Percentiles rank a stretch among this genome's conserved stretches.
These are phyloP conservation scores for Crenichthys baileyi DNA, from an alignment of 2,797 vertebrate species.

Conservation along the genomic window DNA sequence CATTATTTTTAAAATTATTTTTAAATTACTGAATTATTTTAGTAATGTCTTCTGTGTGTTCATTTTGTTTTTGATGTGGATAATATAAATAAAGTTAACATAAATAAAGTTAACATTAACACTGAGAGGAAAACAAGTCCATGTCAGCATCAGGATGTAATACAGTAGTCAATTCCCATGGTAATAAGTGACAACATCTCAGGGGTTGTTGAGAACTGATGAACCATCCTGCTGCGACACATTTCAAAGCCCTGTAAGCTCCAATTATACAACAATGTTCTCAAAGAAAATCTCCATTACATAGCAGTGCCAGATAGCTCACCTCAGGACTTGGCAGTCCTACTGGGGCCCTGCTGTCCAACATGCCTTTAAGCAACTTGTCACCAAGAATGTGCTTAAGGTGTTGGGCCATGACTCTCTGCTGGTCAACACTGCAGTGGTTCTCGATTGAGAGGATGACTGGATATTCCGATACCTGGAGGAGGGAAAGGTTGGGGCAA, in stretches of 20 bases:
- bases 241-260: neutral
- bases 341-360: constrained; percentile 76
- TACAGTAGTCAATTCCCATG: too few species aligned
- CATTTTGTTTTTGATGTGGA: neutral
- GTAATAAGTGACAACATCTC: too few species aligned
- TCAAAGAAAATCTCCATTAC: neutral
- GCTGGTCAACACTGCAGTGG: constrained; percentile 92
- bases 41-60: neutral
- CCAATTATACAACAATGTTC: neutral
- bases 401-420: constrained; percentile 87
- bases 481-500: neutral
- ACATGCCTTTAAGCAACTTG: constrained; percentile 83
- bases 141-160: too few species aligned
- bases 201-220: neutral
- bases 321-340: constrained; percentile 92
- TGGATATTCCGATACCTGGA: constrained; percentile 88
- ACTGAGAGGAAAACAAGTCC: too few species aligned
- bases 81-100: too few species aligned
- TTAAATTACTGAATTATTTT: neutral
- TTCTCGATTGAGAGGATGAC: constrained; percentile 95
- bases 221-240: neutral
- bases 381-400: constrained; percentile 89
- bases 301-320: constrained; percentile 31
- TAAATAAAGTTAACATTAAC: too few species aligned
- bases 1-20: neutral